A percentile compares a stretch with the other conserved stretches of the same genome.
Evolutionary conservation across 2,797 vertebrate species (phyloP).

Genomic region (Coendou prehensilis): DNA sequence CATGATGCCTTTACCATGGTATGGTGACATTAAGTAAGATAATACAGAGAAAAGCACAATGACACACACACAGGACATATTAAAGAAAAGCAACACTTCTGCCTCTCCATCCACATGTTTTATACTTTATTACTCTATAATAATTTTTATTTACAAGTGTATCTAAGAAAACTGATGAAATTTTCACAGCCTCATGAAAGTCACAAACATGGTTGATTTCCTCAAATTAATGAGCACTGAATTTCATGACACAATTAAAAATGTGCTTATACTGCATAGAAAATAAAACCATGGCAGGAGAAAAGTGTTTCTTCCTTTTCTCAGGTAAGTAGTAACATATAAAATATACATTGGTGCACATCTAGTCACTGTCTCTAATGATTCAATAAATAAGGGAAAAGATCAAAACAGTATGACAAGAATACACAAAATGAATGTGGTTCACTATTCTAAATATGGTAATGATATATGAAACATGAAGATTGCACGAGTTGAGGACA

Average conservation of each 20-base stretch:
- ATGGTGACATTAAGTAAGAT: neutral
- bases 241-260: constrained; percentile 77
- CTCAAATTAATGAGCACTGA: constrained; percentile 68
- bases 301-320: constrained; percentile 45
- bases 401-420: constrained; percentile 45
- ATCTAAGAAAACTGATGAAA: constrained; percentile 60
- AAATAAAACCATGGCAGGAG: constrained; percentile 56
- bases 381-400: constrained; percentile 55
- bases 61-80: neutral
- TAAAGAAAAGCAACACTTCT: constrained; percentile 15
- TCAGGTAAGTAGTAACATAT: constrained; percentile 63
- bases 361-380: constrained; percentile 14
- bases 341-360: constrained; percentile 57
- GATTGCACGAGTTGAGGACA: constrained; percentile 15
- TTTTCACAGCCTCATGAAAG: constrained; percentile 64
- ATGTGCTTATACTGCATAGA: constrained; percentile 59
- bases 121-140: constrained; percentile 13
- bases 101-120: constrained; percentile 17
- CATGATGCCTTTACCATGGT: neutral
- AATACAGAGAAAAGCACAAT: neutral
- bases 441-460: constrained; percentile 38
- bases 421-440: constrained; percentile 47
- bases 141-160: constrained; percentile 72
- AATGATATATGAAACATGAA: neutral
- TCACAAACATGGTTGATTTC: constrained; percentile 62